Percentiles rank a stretch among this genome's conserved stretches.
phyloP scores from a whole-genome alignment of 2,888 invertebrate species.

The Vesta saturnalis region DNA sequence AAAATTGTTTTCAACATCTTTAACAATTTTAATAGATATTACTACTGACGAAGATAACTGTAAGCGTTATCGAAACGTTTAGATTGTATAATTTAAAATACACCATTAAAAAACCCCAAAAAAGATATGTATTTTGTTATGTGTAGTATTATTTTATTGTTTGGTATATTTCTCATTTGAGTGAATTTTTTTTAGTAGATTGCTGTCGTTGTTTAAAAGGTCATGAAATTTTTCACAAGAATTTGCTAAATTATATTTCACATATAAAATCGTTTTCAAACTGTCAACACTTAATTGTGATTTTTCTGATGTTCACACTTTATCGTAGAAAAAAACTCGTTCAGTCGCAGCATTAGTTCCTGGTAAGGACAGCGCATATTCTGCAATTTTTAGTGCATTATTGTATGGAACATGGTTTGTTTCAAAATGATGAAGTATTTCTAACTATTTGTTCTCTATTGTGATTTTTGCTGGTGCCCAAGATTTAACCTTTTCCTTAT shows the following conservation, averaged over 20 bases:
- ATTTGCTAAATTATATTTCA: constrained; percentile 8
- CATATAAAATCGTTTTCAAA: constrained; percentile 5
- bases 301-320: not conserved
- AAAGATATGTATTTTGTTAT: too few species aligned
- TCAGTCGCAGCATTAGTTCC: constrained; percentile 7
- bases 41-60: too few species aligned
- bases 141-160: too few species aligned
- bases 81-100: too few species aligned
- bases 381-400: constrained; percentile 8
- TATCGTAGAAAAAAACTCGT: constrained; percentile 12
- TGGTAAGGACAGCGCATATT: constrained; percentile 12
- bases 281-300: constrained; percentile 10
- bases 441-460: constrained; percentile 26
- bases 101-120: too few species aligned
- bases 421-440: constrained; percentile 25
- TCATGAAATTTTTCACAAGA: not conserved
- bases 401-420: constrained; percentile 19
- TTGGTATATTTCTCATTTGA: not conserved
- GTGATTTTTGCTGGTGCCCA: constrained; percentile 18
- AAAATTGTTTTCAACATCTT: too few species aligned
- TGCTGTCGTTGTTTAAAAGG: too few species aligned
- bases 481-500: constrained; percentile 15
- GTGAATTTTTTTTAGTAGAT: not conserved
- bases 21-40: too few species aligned
- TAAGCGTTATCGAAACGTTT: too few species aligned